A percentile compares a stretch with the other conserved stretches of the same genome.
Conservation (phyloP, 2,113 vertebrate species). For the Tetraodon nigroviridis region DNA sequence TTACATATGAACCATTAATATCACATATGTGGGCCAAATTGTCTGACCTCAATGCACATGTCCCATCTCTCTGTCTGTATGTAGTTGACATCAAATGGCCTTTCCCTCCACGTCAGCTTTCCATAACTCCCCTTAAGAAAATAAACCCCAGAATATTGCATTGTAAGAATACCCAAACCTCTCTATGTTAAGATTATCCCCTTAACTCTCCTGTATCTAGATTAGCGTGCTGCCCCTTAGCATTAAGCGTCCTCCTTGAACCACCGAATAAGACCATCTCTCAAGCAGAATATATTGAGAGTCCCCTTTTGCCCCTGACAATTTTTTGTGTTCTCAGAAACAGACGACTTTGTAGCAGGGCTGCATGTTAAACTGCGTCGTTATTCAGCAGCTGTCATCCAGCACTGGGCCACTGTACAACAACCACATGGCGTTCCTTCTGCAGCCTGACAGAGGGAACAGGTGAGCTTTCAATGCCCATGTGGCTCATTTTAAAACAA, state of each 20-base stretch:
- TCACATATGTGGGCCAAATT: constrained; percentile 40
- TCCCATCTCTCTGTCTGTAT: too few relatives aligned
- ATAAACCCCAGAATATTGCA: too few relatives aligned
- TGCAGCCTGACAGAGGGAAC: constrained; percentile 24
- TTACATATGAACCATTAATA: constrained; percentile 28
- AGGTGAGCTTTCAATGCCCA: constrained; percentile 17
- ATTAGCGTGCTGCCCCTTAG: too few relatives aligned
- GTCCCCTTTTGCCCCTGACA: constrained; percentile 1
- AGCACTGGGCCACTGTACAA: constrained; percentile 34
- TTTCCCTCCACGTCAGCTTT: too few relatives aligned
- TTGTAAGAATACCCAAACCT: too few relatives aligned
- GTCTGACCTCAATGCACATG: too few relatives aligned
- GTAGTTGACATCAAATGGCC: too few relatives aligned
- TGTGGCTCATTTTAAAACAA: too few relatives aligned
- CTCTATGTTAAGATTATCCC: neutral
- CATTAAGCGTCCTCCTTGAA: neutral
- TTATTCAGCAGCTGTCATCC: constrained; percentile 32
- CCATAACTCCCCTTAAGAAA: too few relatives aligned
- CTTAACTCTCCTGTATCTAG: neutral
- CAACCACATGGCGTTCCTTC: constrained; percentile 11
- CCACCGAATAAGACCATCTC: constrained; percentile 2
- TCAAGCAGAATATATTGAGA: neutral
- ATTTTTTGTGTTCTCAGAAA: neutral
- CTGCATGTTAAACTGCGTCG: constrained; percentile 17
- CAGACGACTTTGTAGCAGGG: constrained; percentile 11